Base-by-base conservation (phyloP, 2,113 vertebrate genomes). In the Heloderma charlesbogerti region DNA sequence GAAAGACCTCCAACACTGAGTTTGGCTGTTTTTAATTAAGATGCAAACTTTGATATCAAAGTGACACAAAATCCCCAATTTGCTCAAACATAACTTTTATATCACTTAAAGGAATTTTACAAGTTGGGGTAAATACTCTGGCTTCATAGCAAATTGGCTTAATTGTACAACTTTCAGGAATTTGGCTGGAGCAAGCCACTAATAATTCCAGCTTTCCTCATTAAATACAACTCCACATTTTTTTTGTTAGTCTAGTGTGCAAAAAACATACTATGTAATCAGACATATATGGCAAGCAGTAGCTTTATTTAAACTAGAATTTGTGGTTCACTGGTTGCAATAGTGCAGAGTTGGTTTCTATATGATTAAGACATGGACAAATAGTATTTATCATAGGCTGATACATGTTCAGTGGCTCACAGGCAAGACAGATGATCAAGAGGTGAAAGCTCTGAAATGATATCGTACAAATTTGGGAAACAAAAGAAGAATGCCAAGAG, bases 11-110 rank as follows among this genome's bases (percentile, higher is more conserved):
- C 80, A 69, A 27, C 93, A 88, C 25, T 92, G 67, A 90, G 25
- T 91, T 94, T 91, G 90, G 86, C 88, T 93, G 66, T 4, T 93
- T 89, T 92, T 91, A 93, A 83, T 88, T 92, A 93, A 92, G 93
- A 95, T 89, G 91, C 93, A 75, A n/a, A 67, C 89, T 94, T 93
- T 90, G 86, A 85, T 91, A 94, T 51, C 0, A n/a, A 96, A 87
- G 83, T 91, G 63, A 37, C 84, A 93, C 9, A 87, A 94, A 91
- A 92, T 86, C 89, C 89, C 89, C 88, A 95, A 91, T 94, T 94
- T 94, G 78, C 94, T 91, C 83, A 94, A 94, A 43, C 89, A 95
- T 92, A 67, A 87, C 88, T 95, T 96, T 96, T 94, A 89, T 90
- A 83, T 79, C 83, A 51, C 78, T 95, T 87, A 92, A 88, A 93